Percentiles rank a stretch among this genome's conserved stretches.
Conservation (phyloP, 35 echinoderm and acorn worm genomes). For the Stichopus chloronotus region DNA sequence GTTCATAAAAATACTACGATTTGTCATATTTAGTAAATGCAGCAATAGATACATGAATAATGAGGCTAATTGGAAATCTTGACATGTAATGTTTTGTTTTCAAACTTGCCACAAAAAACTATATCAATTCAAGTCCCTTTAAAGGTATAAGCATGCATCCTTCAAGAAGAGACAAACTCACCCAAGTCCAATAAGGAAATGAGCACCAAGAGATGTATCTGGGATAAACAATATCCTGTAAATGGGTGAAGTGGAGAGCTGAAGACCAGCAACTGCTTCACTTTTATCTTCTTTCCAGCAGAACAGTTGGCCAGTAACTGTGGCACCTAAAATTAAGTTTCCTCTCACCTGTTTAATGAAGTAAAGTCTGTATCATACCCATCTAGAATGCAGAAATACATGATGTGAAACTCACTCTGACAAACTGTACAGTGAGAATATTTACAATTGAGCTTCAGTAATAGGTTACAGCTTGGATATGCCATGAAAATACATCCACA, state of each 20-base stretch:
- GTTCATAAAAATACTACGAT: no score
- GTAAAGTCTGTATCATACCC: no score
- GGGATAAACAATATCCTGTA: constrained; percentile 76
- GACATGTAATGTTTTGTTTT: no score
- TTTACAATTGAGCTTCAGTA: not conserved
- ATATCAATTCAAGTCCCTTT: no score
- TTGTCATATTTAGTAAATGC: no score
- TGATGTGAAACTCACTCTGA: not conserved
- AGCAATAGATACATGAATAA: no score
- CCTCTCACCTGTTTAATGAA: constrained; percentile 64
- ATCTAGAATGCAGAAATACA: no score
- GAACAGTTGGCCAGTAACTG: constrained; percentile 65
- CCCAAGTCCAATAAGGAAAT: constrained; percentile 73
- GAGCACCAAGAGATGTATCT: constrained; percentile 47
- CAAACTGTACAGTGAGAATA: not conserved
- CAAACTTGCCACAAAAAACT: no score
- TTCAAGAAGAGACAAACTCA: constrained; percentile 31
- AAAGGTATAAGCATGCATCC: no score
- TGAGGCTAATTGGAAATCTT: no score
- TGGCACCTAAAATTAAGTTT: constrained; percentile 73
- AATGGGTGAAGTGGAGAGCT: constrained; percentile 68
- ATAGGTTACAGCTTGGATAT: no score
- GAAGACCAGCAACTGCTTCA: constrained; percentile 72
- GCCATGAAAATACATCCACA: no score
- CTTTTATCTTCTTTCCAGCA: constrained; percentile 74